Percentiles rank a stretch among this genome's conserved stretches.
These are phyloP conservation scores for Cardinalis cardinalis DNA, from an alignment of 2,113 vertebrate species.

Conservation along the genomic window DNA sequence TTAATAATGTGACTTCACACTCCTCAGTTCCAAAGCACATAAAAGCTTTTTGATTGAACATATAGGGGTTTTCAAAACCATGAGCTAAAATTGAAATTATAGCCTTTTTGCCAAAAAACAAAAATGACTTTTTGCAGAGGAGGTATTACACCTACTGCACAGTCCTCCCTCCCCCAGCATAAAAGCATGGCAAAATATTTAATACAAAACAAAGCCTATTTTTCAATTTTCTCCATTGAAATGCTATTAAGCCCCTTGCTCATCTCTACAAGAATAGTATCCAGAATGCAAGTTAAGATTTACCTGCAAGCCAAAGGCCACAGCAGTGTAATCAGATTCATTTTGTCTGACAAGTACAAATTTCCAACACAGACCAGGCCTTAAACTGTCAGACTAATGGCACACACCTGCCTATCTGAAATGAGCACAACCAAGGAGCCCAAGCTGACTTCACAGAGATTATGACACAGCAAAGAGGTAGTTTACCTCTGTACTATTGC, in stretches of 20 bases:
- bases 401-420: fast-evolving
- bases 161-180: not conserved
- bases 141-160: not conserved
- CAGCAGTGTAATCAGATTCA: not conserved
- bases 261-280: not conserved
- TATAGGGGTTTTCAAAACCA: not conserved
- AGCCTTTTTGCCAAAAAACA: conserved; percentile 5
- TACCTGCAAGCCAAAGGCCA: not conserved
- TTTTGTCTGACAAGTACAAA: not conserved
- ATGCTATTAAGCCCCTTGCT: not conserved
- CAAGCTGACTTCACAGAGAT: not conserved
- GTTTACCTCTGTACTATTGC: not conserved
- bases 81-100: conserved; percentile 24
- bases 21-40: not conserved
- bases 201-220: not conserved
- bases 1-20: not conserved
- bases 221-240: not conserved
- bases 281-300: not conserved
- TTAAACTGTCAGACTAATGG: not conserved
- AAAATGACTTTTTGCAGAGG: not conserved
- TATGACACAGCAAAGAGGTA: not conserved
- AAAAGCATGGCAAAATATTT: not conserved
- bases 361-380: not conserved
- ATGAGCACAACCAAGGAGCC: not conserved
- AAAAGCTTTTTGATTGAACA: conserved; percentile 4